Evolutionary conservation across 2,797 vertebrate genomes (phyloP).

Genomic region (Prunella strophiata): DNA sequence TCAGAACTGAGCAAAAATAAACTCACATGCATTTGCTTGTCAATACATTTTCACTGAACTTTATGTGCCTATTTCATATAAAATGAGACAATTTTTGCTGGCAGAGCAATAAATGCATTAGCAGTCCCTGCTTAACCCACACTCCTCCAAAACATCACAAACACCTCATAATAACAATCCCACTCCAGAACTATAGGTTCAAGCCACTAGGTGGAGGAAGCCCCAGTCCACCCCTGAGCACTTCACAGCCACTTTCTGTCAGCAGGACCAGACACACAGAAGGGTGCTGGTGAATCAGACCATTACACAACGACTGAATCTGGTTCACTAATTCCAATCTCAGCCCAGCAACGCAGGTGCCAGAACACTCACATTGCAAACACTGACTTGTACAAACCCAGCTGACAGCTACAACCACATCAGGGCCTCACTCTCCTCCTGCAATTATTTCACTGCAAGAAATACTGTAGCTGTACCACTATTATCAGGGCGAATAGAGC

Average conservation of each 20-base stretch:
- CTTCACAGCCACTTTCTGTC: background rate
- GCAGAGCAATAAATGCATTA: background rate
- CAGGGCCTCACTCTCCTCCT: background rate
- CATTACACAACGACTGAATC: background rate
- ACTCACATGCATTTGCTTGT: background rate
- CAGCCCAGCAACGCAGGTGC: fast-evolving
- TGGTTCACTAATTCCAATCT: background rate
- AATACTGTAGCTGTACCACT: background rate
- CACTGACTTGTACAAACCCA: background rate
- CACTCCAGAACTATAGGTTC: fast-evolving
- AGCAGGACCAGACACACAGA: background rate
- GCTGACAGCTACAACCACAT: background rate
- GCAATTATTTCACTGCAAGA: background rate
- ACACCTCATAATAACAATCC: background rate
- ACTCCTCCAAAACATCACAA: background rate
- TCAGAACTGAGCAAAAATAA: background rate
- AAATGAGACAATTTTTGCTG: background rate
- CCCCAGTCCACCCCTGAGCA: background rate
- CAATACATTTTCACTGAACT: background rate
- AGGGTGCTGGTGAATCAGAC: background rate
- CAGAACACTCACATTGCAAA: background rate
- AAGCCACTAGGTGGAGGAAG: background rate
- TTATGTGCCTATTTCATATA: background rate
- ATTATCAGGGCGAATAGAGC: background rate
- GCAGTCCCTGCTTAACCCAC: background rate